Evolutionary conservation across 2,888 invertebrate species (phyloP).

Genomic region (Cantharis flavilabris): DNA sequence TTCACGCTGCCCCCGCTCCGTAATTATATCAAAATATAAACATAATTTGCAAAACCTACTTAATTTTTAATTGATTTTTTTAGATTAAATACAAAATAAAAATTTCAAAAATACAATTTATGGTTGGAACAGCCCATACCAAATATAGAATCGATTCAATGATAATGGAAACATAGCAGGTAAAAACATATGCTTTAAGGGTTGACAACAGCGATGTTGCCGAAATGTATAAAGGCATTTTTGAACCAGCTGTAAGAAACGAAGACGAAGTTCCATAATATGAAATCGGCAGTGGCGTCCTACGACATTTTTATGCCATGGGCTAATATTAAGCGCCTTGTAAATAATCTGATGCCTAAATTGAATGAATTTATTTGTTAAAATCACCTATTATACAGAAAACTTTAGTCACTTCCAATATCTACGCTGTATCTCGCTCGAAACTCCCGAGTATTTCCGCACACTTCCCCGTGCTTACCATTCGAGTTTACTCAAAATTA

Average conservation of each 20-base stretch:
- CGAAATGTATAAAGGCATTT: not conserved
- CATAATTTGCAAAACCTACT: not conserved
- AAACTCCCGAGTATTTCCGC: too few relatives aligned
- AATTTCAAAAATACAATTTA: not conserved
- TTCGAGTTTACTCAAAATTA: too few relatives aligned
- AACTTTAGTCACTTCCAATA: too few relatives aligned
- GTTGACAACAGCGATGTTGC: not conserved
- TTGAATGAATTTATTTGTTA: too few relatives aligned
- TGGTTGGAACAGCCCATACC: not conserved
- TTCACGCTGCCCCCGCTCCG: not conserved
- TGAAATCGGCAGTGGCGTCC: too few relatives aligned
- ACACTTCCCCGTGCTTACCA: too few relatives aligned
- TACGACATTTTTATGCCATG: too few relatives aligned
- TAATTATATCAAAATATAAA: not conserved
- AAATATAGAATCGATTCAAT: too few relatives aligned
- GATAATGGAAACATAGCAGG: not conserved
- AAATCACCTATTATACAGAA: too few relatives aligned
- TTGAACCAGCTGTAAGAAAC: not conserved
- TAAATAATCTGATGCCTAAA: too few relatives aligned
- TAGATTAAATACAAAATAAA: not conserved
- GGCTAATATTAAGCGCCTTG: too few relatives aligned
- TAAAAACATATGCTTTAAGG: not conserved
- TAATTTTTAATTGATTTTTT: not conserved
- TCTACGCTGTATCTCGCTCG: too few relatives aligned
- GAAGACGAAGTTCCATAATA: not conserved